Evolutionary conservation across 92 coral and sea anemone genomes (phyloP), one percentile per base, ranked within the genome.

Genomic region (Siderastrea siderea): DNA sequence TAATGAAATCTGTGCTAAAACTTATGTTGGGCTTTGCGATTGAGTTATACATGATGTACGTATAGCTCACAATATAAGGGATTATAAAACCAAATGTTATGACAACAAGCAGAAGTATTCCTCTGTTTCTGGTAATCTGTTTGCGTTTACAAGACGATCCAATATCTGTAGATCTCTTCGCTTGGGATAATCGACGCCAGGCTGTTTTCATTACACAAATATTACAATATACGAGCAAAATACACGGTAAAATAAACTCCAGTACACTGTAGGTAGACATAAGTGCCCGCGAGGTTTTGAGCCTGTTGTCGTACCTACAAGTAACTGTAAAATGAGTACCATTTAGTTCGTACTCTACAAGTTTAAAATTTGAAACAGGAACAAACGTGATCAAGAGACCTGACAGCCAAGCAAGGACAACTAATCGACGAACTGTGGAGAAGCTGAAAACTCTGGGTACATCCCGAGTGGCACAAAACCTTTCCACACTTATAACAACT

Each of bases 31-130:
- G 71, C 44, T 66, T 66, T 38, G 47, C 71, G n/a, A 66, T 66
- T 66, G 47, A 38, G n/a, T 66, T 66, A 38, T 6, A 66, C 71
- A 66, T 38, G 47, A 66, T 38, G 47, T 66, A 66, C 38, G 71
- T 66, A 66, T 26, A 66, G 44, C 71, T 66, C 44, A 66, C 3
- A 66, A 66, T 1, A 38, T 66, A 66, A 26, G 71, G 48, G 44
- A 66, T 66, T 38, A 66, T 66, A 66, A 66, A 66, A 38, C 46
- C 71, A 43, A 66, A 66, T 19, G 71, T 66, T 66, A 38, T 66
- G 47, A 47, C 71, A 66, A 38, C 71, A 66, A 66, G 71, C 71
- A 66, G 26, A 7, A 66, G 44, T 7, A 66, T 66, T 47, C 71
- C 71, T 19, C 44, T 66, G 10, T 47, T 66, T 43, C 16, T 38